Evolutionary conservation across 64 coral and sea anemone species (phyloP), one percentile per base, ranked within the genome.

Genomic region (Orbicella faveolata): DNA sequence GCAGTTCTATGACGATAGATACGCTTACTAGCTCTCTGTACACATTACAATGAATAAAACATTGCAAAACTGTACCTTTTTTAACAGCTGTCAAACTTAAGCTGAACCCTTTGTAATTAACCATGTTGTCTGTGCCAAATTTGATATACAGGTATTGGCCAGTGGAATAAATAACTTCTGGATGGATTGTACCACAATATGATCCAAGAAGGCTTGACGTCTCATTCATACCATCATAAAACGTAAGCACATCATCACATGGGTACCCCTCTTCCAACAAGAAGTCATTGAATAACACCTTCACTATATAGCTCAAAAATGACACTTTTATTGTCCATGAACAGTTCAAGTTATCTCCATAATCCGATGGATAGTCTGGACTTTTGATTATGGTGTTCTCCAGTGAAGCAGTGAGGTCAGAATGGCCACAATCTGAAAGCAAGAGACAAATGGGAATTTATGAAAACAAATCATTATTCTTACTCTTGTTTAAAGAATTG

Each of bases 141-240:
- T 19, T 59, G 12, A 81, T 26, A 63, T 33, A 63, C 25, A 81
- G 57, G 13, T 62, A 63, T 4, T 2, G 79, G 13, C 79, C 79
- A 81, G 79, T 63, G 25, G 79, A 63, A 35, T 81, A 81, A 16
- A 81, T 81, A 62, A 81, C 79, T 18, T 81, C 55, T 18, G 79
- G 79, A 63, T 35, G n/a, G 12, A 34, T 34, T 63, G 9, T 63
- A 18, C 79, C 78, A 55, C 78, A 80, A 10, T 80, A 80, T 30
- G 52, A 16, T 17, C 78, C 78, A 61, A 80, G 23, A 35, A 17
- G 52, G 25, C 10, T 16, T 8, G 52, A 80, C 54, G 1, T 4
- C 9, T 12, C 30, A 53, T 16, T 61, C 25, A 2, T 25, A 17
- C 78, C 78, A 36, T 80, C 78, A 80, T 61, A 80, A 61, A 80